These are phyloP conservation scores for Frankliniella intonsa DNA, from an alignment of 2,888 invertebrate genomes.

Conservation along the genomic window DNA sequence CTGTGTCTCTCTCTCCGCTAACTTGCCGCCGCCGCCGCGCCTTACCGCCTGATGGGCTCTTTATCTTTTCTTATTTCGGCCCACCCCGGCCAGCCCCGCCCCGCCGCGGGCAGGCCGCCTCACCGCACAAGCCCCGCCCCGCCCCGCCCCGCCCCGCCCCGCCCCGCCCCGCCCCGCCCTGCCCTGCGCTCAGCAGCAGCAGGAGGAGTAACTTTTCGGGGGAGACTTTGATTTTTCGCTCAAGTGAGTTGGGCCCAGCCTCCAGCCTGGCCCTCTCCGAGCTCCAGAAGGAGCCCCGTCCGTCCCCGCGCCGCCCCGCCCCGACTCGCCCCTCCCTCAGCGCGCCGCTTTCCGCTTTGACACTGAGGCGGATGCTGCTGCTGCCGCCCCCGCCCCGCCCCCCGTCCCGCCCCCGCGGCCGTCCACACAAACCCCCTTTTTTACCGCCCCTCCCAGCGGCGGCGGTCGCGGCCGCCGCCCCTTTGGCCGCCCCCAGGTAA, in stretches of 20 bases:
- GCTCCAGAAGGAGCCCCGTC: not conserved
- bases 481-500: no score
- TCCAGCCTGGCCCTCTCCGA: no score
- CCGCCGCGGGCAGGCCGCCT: not conserved
- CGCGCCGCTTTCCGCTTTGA: not conserved
- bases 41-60: not conserved
- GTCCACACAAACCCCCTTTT: no score
- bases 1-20: not conserved
- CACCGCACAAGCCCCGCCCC: not conserved
- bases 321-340: not conserved
- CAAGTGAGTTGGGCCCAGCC: not conserved
- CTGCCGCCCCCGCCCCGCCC: not conserved
- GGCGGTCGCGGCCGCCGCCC: no score
- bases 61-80: not conserved
- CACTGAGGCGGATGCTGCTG: not conserved
- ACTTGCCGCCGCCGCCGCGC: not conserved
- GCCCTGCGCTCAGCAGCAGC: not conserved
- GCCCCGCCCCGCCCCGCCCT: not conserved
- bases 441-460: no score
- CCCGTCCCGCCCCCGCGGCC: not conserved
- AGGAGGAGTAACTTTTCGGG: not conserved
- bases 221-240: conserved; percentile 11
- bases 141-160: not conserved
- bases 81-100: no score
- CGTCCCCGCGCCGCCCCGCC: not conserved